A percentile compares a stretch with the other conserved stretches of the same genome.
phyloP scores from a whole-genome alignment of 1,140 invertebrate genomes.

The Antheraea mylitta region DNA sequence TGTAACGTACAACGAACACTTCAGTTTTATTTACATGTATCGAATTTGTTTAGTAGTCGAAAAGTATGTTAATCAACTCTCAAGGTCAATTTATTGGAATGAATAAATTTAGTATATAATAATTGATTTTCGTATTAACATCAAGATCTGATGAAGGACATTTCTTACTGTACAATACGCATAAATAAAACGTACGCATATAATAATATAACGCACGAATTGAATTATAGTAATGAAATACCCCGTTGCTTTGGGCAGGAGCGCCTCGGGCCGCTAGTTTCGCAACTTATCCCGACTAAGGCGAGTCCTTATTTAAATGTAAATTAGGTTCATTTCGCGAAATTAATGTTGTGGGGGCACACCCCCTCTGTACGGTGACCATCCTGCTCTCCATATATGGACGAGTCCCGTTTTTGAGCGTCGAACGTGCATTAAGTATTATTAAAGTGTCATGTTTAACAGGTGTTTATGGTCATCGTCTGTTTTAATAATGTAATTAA shows the following conservation, averaged over 20 bases:
- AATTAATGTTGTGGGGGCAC: conserved; percentile 86
- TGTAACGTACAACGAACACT: no score
- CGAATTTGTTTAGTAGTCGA: no score
- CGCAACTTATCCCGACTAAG: conserved; percentile 77
- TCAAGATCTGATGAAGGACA: no score
- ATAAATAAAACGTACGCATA: conserved; percentile 13
- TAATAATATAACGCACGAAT: conserved; percentile 38
- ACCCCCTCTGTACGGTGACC: conserved; percentile 58
- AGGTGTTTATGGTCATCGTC: conserved; percentile 30
- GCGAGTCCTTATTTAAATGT: conserved; percentile 90
- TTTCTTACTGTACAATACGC: background rate
- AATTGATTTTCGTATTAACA: no score
- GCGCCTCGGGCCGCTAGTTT: conserved; percentile 72
- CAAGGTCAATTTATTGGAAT: no score
- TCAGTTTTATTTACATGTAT: no score
- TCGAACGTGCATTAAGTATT: conserved; percentile 3
- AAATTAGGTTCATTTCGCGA: conserved; percentile 93
- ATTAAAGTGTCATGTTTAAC: conserved; percentile 31
- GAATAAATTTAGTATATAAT: no score
- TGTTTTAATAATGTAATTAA: conserved; percentile 14
- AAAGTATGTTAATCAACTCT: no score
- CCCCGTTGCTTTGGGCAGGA: conserved; percentile 66
- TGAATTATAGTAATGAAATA: conserved; percentile 78
- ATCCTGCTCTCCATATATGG: conserved; percentile 29
- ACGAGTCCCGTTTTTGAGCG: conserved; percentile 25